phyloP scores from a whole-genome alignment of 2,113 vertebrate species.

The Macquaria ambigua region DNA sequence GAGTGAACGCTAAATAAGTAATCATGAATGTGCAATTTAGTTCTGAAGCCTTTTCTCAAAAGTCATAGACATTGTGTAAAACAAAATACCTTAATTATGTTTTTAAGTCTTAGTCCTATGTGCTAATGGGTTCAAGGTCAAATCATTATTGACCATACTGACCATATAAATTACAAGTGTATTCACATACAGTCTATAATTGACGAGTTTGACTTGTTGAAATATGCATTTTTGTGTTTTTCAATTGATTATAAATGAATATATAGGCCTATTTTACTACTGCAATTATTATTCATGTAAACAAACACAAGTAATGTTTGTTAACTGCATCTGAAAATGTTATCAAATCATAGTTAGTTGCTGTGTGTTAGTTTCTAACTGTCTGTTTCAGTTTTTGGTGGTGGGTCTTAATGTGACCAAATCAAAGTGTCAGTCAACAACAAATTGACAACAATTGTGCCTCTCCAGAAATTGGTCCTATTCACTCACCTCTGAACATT shows the following conservation, averaged over 20 bases:
- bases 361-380: neutral
- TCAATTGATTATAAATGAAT: neutral
- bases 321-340: neutral
- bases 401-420: neutral
- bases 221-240: neutral
- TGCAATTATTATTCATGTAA: neutral
- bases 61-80: neutral
- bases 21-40: neutral
- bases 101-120: neutral
- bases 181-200: neutral
- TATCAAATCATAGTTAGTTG: neutral
- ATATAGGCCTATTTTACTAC: neutral
- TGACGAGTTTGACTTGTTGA: neutral
- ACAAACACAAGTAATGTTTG: neutral
- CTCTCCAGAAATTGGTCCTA: neutral
- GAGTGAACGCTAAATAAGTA: neutral
- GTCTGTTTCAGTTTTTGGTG: neutral
- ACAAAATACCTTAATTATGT: neutral
- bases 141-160: neutral
- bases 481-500: neutral
- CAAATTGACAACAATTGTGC: slow-evolving; percentile 2
- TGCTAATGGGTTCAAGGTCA: too few species aligned
- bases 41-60: neutral
- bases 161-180: neutral
- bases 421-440: slow-evolving; percentile 21